These are phyloP conservation scores for Tetrapedia diversipes DNA, from an alignment of 2,888 invertebrate species.

Conservation along the genomic window DNA sequence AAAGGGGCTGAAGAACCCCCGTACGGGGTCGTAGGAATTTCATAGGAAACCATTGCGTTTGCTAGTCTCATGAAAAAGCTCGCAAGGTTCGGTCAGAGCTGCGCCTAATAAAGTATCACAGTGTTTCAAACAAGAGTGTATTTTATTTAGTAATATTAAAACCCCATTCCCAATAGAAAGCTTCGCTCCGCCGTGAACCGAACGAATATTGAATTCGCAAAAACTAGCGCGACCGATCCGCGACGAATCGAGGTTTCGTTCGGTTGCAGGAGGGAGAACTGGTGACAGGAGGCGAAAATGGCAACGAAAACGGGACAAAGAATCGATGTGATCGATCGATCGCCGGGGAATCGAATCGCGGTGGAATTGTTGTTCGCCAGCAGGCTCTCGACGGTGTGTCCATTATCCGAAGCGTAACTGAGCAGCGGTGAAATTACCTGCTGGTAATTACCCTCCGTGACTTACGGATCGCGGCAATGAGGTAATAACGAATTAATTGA, in stretches of 20 bases:
- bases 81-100: too few species aligned
- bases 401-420: slow-evolving; percentile 71
- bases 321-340: slow-evolving; percentile 26
- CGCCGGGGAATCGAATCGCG: slow-evolving; percentile 42
- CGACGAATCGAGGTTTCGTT: neutral
- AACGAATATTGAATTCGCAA: neutral
- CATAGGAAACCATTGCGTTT: too few species aligned
- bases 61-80: too few species aligned
- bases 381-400: slow-evolving; percentile 44
- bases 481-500: slow-evolving; percentile 76
- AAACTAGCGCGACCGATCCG: neutral
- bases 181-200: too few species aligned
- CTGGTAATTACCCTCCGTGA: slow-evolving; percentile 68
- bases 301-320: slow-evolving; percentile 15
- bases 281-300: neutral
- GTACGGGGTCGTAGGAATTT: too few species aligned
- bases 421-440: slow-evolving; percentile 70
- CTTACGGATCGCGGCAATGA: slow-evolving; percentile 68
- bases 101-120: too few species aligned
- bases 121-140: too few species aligned
- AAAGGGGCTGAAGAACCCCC: too few species aligned
- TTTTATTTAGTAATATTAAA: too few species aligned
- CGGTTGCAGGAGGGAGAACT: neutral
- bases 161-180: too few species aligned
- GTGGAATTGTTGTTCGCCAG: slow-evolving; percentile 47